A percentile compares a stretch with the other conserved stretches of the same genome.
Conservation (phyloP, 2,797 vertebrate genomes). For the Poeciliopsis turneri region DNA sequence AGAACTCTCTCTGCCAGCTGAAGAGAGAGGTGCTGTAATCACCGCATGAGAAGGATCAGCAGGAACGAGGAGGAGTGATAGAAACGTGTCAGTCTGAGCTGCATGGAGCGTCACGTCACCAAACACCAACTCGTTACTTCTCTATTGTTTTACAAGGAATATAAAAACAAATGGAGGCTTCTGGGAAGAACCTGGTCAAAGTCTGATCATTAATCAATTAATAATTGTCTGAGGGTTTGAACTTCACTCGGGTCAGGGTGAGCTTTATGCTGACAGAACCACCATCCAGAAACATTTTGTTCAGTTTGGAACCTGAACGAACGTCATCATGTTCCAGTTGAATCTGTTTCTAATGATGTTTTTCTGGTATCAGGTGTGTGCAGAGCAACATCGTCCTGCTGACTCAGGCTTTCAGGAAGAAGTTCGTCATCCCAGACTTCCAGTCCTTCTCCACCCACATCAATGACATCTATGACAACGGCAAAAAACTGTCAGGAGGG, state of each 20-base stretch:
- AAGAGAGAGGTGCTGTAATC: conserved; percentile 24
- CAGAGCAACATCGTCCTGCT: conserved; percentile 98
- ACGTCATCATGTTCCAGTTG: neutral
- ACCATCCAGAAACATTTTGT: neutral
- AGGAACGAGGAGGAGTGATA: neutral
- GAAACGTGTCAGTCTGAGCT: neutral
- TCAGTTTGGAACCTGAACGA: no score
- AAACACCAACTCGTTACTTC: neutral
- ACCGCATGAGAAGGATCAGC: conserved; percentile 4
- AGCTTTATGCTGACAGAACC: neutral
- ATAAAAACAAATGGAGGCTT: neutral
- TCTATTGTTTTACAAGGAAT: neutral
- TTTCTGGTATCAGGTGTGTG: conserved; percentile 86
- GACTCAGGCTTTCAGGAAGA: conserved; percentile 97
- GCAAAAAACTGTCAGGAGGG: conserved; percentile 91
- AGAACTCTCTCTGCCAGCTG: conserved; percentile 30
- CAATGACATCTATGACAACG: conserved; percentile 90
- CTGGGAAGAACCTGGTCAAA: neutral
- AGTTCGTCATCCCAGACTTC: conserved; percentile 99
- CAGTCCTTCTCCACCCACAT: conserved; percentile 94
- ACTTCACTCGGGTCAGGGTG: neutral
- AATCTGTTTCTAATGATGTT: neutral
- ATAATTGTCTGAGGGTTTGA: neutral
- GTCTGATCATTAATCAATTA: neutral
- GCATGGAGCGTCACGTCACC: neutral